Evolutionary conservation across 2,888 invertebrate genomes (phyloP), one percentile per base, ranked within the genome.

Genomic region (Odontocolon sp.): DNA sequence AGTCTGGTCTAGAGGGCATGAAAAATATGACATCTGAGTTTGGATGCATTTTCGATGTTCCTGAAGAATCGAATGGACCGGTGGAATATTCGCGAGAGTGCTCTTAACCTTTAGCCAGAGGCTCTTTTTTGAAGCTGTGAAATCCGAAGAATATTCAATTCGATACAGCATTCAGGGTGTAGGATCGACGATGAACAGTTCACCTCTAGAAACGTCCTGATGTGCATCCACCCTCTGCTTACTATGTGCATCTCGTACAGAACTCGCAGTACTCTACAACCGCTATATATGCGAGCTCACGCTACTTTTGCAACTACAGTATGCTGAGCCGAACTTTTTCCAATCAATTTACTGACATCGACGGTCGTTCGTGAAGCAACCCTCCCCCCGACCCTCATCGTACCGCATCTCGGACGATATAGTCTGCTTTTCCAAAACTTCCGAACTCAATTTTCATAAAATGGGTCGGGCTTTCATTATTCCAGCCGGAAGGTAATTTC

Each of bases 401-500:
- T 28, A 9, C 9, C 45, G 33, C 40, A 40, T 47, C 54, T 36
- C 28, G 45, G 9, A 33, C 9, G 45, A 40, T 45, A 64, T 67
- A 71, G 33, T 47, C 33, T 28, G 61, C 50, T 72, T 77, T 77
- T 72, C 64, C 11, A 59, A 73, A 77, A 73, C 64, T 73, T 77
- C 42, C 11, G 45, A 77, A 73, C 61, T 70, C 72, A 57, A 72
- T 77, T 73, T 64, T 69, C 72, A 73, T 69, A 61, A 77, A 73
- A 73, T 59, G 52, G 52, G 33, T 73, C 45, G 77, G 31, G 36
- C 64, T 77, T 77, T 77, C 72, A 77, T 77, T 77, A 77, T 77
- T 59, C 72, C 64, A 54, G 72, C 64, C 72, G 72, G 77, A 77
- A 77, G 72, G 77, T 77, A 73, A 77, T 77, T 77, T 77, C 72